Base-by-base conservation (phyloP, 2,113 vertebrate genomes). In the Equus quagga region DNA sequence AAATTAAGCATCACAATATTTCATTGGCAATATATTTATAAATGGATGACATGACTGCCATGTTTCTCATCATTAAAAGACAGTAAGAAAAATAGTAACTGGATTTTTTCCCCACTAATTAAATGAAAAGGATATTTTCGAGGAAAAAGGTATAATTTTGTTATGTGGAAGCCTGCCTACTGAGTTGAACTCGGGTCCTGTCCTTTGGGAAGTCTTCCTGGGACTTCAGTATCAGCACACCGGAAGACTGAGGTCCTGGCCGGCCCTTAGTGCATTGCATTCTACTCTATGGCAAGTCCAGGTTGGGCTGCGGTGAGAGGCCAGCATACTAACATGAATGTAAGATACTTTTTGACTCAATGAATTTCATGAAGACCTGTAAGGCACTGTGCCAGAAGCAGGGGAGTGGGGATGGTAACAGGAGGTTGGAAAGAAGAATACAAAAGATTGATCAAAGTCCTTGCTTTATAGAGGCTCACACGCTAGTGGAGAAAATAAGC, bases 11-110 rank as follows among this genome's bases (percentile, higher is more conserved):
- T 92, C 17, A 69, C 1, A 2, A 33, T 73, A 87, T 86, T 87
- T 96, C 67, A 82, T 67, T 62, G 81, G 44, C 21, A 75, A 13
- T 94, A 41, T 83, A 70, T 87, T 95, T 89, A 65, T 51, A 87
- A 90, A 85, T 75, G 24, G 49, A 70, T 26, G 51, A 62, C 11
- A 54, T 26, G 13, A 26, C 4, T 72, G n/a, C 9, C 31, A 60
- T 81, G 76, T 67, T 83, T 97, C 28, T 95, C 87, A n/a, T 89
- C 11, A 82, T 49, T 82, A 89, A 75, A 86, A 78, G 31, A 84
- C 76, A 72, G 18, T 36, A 58, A 31, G 24, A 56, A 75, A 91
- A 95, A 36, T 21, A 24, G 14, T 10, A 65, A 62, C 41, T 54
- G 3, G 1, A 73, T 62, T 83, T 67, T 95, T 81, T 75, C 54